Percentiles rank a stretch among this genome's conserved stretches.
phyloP scores from a whole-genome alignment of 2,797 vertebrate species.

The Galaxias olidus region DNA sequence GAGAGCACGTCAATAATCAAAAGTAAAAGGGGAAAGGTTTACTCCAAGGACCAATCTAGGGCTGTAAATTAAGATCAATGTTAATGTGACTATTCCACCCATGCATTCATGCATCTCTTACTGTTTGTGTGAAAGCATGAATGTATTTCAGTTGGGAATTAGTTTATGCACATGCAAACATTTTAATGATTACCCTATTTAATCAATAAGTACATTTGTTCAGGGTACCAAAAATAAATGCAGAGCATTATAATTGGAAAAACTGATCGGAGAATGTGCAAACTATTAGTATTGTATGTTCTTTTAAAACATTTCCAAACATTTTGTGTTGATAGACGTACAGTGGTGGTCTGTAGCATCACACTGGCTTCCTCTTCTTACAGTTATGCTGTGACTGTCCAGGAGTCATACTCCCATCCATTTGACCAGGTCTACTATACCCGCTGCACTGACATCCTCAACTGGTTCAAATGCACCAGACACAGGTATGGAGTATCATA shows the following conservation, averaged over 20 bases:
- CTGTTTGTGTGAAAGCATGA: conserved; percentile 32
- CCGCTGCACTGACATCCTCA: conserved; percentile 93
- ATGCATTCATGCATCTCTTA: conserved; percentile 33
- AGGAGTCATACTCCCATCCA: conserved; percentile 91
- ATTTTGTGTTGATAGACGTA: no score
- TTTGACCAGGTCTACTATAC: conserved; percentile 97
- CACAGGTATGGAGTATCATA: conserved; percentile 76
- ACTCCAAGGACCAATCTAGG: conserved; percentile 25
- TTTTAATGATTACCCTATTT: not conserved
- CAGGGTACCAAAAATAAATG: not conserved
- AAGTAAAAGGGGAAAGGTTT: conserved; percentile 45
- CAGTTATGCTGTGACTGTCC: conserved; percentile 91
- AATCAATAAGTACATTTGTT: not conserved
- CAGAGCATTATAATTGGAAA: no score
- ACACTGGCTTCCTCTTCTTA: not conserved
- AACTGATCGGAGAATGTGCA: no score
- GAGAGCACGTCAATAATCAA: conserved; percentile 50
- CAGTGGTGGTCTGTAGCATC: no score
- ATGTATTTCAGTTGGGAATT: conserved; percentile 28
- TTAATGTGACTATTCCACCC: conserved; percentile 33
- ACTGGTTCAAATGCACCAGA: conserved; percentile 96
- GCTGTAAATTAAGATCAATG: conserved; percentile 52
- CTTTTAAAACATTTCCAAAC: no score
- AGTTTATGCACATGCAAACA: not conserved
- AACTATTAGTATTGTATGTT: no score